phyloP scores from a whole-genome alignment of 2,113 vertebrate species.

The Carlito syrichta region DNA sequence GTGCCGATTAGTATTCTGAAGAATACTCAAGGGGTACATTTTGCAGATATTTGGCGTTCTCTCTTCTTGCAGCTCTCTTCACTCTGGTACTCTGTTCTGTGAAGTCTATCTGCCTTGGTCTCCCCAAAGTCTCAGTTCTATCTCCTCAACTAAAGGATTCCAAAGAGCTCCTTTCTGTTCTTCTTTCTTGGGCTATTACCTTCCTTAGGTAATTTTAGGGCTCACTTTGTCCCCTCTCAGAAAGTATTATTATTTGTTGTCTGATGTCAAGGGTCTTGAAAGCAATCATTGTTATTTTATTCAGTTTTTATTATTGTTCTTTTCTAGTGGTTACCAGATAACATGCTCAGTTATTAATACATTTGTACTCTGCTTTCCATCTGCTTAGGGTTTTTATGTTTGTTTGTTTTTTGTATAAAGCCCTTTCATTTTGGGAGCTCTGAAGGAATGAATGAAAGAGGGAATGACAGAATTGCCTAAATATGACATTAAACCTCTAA shows the following conservation, averaged over 20 bases:
- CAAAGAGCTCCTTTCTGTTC: background rate
- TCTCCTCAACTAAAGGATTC: background rate
- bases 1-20: background rate
- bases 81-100: background rate
- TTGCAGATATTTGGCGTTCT: background rate
- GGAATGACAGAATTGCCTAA: background rate
- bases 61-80: background rate
- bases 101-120: background rate
- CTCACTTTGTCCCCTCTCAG: background rate
- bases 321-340: background rate
- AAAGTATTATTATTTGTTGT: background rate
- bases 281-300: background rate
- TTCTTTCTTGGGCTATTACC: background rate
- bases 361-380: background rate
- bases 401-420: background rate
- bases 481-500: background rate
- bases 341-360: background rate
- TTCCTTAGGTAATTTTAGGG: background rate
- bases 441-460: background rate
- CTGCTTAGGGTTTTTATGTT: background rate
- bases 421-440: background rate
- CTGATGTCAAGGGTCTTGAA: background rate
- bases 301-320: background rate
- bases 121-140: background rate
- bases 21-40: background rate